A percentile compares a stretch with the other conserved stretches of the same genome.
phyloP scores from a whole-genome alignment of 1,140 invertebrate species.

The Psix sp. region DNA sequence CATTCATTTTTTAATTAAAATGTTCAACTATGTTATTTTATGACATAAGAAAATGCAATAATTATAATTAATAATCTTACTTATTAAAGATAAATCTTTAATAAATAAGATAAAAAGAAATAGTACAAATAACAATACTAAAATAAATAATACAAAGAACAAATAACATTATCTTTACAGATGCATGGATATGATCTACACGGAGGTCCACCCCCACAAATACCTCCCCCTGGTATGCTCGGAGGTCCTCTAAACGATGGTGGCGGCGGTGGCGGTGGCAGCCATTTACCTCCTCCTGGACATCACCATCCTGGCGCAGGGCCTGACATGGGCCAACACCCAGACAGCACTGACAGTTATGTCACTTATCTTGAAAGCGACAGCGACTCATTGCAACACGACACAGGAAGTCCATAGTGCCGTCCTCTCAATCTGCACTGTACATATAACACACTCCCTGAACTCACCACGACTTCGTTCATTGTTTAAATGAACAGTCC shows the following conservation, averaged over 20 bases:
- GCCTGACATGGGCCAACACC: conserved; percentile 80
- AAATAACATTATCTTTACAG: conserved; percentile 73
- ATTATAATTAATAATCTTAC: too few species aligned
- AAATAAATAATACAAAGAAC: neutral
- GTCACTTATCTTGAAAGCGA: conserved; percentile 93
- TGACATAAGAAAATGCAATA: too few species aligned
- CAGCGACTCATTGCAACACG: conserved; percentile 79
- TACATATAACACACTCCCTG: conserved; percentile 59
- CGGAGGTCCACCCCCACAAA: conserved; percentile 76
- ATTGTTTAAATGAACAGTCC: conserved; percentile 23
- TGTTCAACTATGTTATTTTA: too few species aligned
- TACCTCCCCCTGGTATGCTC: conserved; percentile 73
- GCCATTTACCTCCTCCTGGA: conserved; percentile 77
- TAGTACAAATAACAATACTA: neutral
- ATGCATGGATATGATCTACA: conserved; percentile 92
- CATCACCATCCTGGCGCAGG: conserved; percentile 77
- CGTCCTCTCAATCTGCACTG: conserved; percentile 63
- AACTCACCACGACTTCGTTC: conserved; percentile 26
- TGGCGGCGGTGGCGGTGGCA: conserved; percentile 62
- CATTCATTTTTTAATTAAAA: too few species aligned
- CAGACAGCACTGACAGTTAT: conserved; percentile 91
- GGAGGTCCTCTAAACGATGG: conserved; percentile 71
- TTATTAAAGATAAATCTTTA: neutral
- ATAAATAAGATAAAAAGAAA: too few species aligned
- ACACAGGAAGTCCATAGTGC: conserved; percentile 81